These are phyloP conservation scores for Acanthurus leucopareius DNA, from an alignment of 2,797 vertebrate species.

Conservation along the genomic window DNA sequence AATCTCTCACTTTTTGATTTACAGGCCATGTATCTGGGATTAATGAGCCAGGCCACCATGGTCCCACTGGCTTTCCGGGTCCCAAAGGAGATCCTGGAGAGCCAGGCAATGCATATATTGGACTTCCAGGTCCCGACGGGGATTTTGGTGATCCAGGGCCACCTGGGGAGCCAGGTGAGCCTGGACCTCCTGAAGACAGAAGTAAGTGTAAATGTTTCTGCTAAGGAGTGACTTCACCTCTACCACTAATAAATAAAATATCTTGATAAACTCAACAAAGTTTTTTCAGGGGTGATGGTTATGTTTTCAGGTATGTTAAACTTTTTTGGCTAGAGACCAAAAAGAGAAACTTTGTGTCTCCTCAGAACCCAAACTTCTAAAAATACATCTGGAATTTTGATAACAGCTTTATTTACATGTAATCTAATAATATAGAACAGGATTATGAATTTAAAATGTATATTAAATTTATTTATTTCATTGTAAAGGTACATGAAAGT, in stretches of 20 bases:
- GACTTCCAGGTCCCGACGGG: conserved; percentile 64
- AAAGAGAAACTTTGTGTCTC: too few relatives aligned
- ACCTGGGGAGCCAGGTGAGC: conserved; percentile 65
- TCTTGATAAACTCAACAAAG: too few relatives aligned
- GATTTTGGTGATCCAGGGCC: conserved; percentile 64
- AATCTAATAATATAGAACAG: too few relatives aligned
- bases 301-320: too few relatives aligned
- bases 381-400: too few relatives aligned
- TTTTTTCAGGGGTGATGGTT: too few relatives aligned
- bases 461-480: too few relatives aligned
- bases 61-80: conserved; percentile 64
- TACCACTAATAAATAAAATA: not conserved
- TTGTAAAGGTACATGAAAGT: too few relatives aligned
- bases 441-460: too few relatives aligned
- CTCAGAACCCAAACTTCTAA: too few relatives aligned
- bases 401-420: too few relatives aligned
- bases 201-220: conserved; percentile 48
- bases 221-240: not conserved
- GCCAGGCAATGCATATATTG: conserved; percentile 28
- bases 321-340: too few relatives aligned
- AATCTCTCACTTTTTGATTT: not conserved
- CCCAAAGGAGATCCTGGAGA: conserved; percentile 74
- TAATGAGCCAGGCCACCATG: conserved; percentile 30
- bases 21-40: conserved; percentile 46
- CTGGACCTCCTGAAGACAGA: conserved; percentile 66